phyloP scores from a whole-genome alignment of 2,113 vertebrate genomes.

The Cheirogaleus medius region DNA sequence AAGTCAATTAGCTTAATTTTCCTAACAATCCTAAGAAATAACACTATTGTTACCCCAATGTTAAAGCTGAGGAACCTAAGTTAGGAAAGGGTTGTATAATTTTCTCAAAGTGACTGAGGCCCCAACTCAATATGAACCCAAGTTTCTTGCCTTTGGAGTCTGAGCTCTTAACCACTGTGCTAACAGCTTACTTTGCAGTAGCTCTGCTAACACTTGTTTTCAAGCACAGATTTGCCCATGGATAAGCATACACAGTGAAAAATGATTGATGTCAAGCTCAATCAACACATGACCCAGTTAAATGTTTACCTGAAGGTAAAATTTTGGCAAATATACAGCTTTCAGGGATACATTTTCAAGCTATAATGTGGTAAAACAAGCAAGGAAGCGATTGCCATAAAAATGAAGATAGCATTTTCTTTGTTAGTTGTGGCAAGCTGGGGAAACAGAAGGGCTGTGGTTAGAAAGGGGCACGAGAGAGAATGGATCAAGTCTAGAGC shows the following conservation, averaged over 20 bases:
- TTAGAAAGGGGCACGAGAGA: background rate
- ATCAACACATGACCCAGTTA: background rate
- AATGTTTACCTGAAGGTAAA: background rate
- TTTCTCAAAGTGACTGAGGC: background rate
- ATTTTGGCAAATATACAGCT: background rate
- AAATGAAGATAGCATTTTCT: background rate
- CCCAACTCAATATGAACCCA: background rate
- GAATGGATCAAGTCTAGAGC: background rate
- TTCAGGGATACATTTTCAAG: background rate
- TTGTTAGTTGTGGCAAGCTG: background rate
- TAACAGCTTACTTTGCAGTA: background rate
- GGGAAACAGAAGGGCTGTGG: background rate
- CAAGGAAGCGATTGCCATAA: background rate
- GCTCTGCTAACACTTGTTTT: background rate
- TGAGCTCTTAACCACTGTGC: background rate
- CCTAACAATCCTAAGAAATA: background rate
- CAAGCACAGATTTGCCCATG: background rate
- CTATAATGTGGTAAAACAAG: background rate
- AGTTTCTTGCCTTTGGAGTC: background rate
- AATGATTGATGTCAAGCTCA: background rate
- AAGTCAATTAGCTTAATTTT: background rate
- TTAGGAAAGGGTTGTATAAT: background rate
- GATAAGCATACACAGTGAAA: accelerated
- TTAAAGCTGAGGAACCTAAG: background rate
- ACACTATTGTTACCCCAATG: background rate